A percentile compares a stretch with the other conserved stretches of the same genome.
phyloP scores from a whole-genome alignment of 2,113 vertebrate genomes.

The Phoenicopterus ruber region DNA sequence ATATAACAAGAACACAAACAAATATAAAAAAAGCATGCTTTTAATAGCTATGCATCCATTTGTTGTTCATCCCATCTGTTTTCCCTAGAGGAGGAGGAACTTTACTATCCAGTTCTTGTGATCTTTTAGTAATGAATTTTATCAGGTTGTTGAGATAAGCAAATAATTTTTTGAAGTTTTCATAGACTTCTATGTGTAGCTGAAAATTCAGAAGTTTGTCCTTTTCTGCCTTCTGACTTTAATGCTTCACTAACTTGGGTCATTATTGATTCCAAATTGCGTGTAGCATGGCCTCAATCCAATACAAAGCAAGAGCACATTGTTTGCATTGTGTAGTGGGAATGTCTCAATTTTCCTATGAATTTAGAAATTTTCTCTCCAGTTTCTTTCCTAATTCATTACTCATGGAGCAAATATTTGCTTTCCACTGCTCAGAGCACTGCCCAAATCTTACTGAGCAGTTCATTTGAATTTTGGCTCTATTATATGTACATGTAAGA shows the following conservation, averaged over 20 bases:
- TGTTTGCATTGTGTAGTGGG: background rate
- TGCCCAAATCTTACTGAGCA: background rate
- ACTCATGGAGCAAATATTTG: background rate
- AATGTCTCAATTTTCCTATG: background rate
- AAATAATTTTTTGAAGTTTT: background rate
- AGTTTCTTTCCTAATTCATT: background rate
- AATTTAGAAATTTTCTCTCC: background rate
- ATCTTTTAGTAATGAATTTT: background rate
- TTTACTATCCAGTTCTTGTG: background rate
- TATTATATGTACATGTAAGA: background rate
- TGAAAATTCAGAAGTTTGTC: background rate
- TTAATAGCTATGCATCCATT: background rate
- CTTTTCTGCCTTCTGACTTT: background rate
- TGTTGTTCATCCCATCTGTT: background rate
- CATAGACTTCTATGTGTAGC: rapidly evolving
- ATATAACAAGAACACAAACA: background rate
- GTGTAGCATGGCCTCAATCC: background rate
- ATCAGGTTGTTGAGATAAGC: background rate
- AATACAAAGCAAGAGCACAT: background rate
- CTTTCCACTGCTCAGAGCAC: background rate
- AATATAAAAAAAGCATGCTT: background rate
- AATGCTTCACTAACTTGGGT: background rate
- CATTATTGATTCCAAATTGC: background rate
- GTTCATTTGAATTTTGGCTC: background rate
- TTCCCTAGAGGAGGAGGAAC: background rate